These are phyloP conservation scores for Clarias magur DNA, from an alignment of 2,113 vertebrate genomes.

Conservation along the genomic window DNA sequence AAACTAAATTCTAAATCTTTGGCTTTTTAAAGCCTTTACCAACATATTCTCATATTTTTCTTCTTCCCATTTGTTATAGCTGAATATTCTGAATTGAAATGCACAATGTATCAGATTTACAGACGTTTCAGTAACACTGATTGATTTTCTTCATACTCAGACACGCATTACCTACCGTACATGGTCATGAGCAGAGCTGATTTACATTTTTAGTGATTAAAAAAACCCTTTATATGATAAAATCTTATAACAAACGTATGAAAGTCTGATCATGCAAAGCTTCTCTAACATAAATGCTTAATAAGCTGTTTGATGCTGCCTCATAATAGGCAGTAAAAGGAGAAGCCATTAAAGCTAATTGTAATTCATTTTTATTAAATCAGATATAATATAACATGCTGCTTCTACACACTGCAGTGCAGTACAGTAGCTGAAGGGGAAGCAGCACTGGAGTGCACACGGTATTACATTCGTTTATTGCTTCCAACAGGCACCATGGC, in stretches of 20 bases:
- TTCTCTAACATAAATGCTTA: not conserved
- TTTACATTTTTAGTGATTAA: not conserved
- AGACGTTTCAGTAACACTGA: not conserved
- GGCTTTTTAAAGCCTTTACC: not conserved
- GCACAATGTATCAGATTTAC: not conserved
- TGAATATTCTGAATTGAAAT: not conserved
- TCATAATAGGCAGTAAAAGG: not conserved
- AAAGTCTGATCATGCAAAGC: not conserved
- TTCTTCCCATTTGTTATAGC: not conserved
- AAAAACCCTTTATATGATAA: not conserved
- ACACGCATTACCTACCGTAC: not conserved
- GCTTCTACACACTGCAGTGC: not conserved
- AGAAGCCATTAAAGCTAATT: conserved; percentile 17
- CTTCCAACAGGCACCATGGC: not conserved
- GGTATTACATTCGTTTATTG: not conserved
- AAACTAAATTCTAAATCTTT: not conserved
- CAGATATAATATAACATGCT: not conserved
- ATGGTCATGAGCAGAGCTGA: not conserved
- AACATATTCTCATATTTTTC: not conserved
- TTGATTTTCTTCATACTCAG: not conserved
- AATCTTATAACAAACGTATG: not conserved
- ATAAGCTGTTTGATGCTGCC: not conserved
- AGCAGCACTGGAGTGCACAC: not conserved
- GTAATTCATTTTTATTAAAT: conserved; percentile 13
- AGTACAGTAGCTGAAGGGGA: not conserved